These are phyloP conservation scores for Cryptus viduatorius DNA, from an alignment of 2,888 invertebrate species.

Conservation along the genomic window DNA sequence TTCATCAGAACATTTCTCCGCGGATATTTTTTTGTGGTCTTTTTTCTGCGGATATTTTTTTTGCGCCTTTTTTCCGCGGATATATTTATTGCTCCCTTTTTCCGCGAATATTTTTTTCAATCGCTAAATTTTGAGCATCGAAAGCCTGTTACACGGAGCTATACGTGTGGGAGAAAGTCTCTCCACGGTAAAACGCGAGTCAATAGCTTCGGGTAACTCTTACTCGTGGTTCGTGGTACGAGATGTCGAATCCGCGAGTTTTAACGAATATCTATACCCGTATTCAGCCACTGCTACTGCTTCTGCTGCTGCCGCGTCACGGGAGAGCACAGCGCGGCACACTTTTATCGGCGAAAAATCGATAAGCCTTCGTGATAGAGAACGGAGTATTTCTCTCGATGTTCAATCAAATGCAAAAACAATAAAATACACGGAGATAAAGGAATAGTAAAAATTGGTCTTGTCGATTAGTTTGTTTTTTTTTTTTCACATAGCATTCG, in stretches of 20 bases:
- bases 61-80: no score
- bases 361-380: conserved; percentile 37
- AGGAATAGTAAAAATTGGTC: not conserved
- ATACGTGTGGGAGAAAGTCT: conserved; percentile 59
- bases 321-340: conserved; percentile 46
- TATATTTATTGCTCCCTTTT: no score
- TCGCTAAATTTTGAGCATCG: not conserved
- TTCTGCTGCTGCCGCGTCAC: conserved; percentile 45
- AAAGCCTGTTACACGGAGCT: conserved; percentile 12
- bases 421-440: not conserved
- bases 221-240: not conserved
- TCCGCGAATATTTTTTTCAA: no score
- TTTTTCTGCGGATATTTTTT: no score
- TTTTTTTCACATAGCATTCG: no score
- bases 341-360: conserved; percentile 59
- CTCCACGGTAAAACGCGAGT: conserved; percentile 20
- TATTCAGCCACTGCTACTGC: conserved; percentile 6
- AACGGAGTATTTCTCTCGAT: not conserved
- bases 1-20: no score
- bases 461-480: not conserved
- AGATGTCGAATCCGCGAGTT: conserved; percentile 25
- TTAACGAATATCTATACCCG: not conserved
- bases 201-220: not conserved
- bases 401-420: not conserved
- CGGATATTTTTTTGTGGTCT: no score